Conservation (phyloP, 2,888 invertebrate genomes). For the Caenorhabditis sp. region DNA sequence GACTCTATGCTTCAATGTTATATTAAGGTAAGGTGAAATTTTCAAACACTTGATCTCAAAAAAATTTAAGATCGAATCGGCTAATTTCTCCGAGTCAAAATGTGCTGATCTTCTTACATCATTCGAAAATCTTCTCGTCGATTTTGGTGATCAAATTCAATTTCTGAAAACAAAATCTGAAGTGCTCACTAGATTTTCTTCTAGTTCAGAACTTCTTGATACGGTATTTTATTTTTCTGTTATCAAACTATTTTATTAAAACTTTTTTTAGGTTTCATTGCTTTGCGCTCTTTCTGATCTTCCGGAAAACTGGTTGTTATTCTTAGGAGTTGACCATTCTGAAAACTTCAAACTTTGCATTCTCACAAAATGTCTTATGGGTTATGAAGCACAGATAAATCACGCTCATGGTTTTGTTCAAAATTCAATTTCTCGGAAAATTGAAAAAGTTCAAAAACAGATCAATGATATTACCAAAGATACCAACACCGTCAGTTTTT, state of each 20-base stretch:
- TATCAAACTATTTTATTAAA: not conserved
- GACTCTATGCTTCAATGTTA: slow-evolving; percentile 33
- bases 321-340: slow-evolving; percentile 7
- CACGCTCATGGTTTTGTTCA: slow-evolving; percentile 26
- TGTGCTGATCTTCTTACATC: slow-evolving; percentile 6
- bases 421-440: slow-evolving; percentile 6
- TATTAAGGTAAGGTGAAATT: slow-evolving; percentile 1
- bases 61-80: slow-evolving; percentile 3
- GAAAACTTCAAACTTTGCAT: slow-evolving; percentile 11
- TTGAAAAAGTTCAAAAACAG: not conserved
- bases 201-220: slow-evolving; percentile 2
- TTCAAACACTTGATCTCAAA: not conserved
- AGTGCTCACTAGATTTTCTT: not conserved
- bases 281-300: slow-evolving; percentile 23
- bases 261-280: slow-evolving; percentile 20
- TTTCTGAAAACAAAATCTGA: slow-evolving; percentile 24
- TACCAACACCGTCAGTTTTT: not conserved
- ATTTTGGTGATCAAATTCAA: slow-evolving; percentile 39
- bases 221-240: slow-evolving; percentile 9
- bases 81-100: not conserved
- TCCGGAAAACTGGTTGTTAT: slow-evolving; percentile 30
- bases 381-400: not conserved
- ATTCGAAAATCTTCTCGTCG: slow-evolving; percentile 23
- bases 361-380: not conserved
- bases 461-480: not conserved